Base-by-base conservation (phyloP, 2,797 vertebrate genomes). In the Melanotaenia boesemani region DNA sequence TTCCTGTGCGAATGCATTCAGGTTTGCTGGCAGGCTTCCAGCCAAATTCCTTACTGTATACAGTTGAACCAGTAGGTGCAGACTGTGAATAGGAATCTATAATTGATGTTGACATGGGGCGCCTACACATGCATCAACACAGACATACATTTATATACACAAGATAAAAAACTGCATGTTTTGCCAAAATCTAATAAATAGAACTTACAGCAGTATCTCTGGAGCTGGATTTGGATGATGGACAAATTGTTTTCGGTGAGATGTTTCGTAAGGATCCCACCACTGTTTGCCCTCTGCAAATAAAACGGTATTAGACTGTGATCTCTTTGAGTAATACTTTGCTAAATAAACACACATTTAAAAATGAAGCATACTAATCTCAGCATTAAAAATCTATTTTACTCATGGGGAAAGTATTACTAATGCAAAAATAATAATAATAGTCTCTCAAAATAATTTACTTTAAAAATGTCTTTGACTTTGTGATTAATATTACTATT, bases 191-290 rank as follows among this genome's bases (percentile, higher is more conserved):
- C 1, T 41, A 5, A 63, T 18, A 2, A 71, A 48, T 37, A 52
- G 1, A 63, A 71, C 79, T 72, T 87, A 96, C 94, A 93, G 74
- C 61, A 89, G 70, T 64, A 77, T 70, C 46, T 86, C 73, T 39
- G 85, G 67, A 28, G 80, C 69, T 22, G 81, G 76, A 63, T 67
- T 83, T 39, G 72, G 82, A 64, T 86, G 91, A 58, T 86, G 84
- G 2, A 92, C 46, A 46, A 95, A 96, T 0, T 95, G 92, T 8
- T 91, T 93, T 88, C 63, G 93, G 74, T 92, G 87, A 4, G 94
- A 94, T 41, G 95, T 96, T 84, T 96, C 85, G 74, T 94, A 96
- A 26, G 93, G 90, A 81, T 96, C 92, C 94, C 94, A 95, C 69
- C 59, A 74, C 28, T 63, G 83, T n/a, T 89, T 83, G 20, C 72